Evolutionary conservation across 2,797 vertebrate species (phyloP), one percentile per base, ranked within the genome.

Genomic region (Schizopygopsis pylzovi): DNA sequence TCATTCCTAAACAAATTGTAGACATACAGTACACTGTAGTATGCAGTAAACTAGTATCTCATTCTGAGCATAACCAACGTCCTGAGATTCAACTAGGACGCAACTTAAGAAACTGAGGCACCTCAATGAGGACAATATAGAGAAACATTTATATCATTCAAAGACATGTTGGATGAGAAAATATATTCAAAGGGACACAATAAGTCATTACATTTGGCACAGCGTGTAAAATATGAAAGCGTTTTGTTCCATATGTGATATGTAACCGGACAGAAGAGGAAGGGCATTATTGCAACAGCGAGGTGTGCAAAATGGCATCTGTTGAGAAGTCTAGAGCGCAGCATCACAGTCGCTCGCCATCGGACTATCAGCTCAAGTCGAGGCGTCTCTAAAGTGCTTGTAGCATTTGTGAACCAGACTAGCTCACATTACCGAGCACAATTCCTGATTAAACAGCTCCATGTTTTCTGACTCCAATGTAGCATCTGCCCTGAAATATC

Each of bases 381-480:
- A 71, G 45, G 73, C 76, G 73, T 88, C 49, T 82, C 33, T 90
- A 89, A 90, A 89, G 88, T 88, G 89, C 88, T 89, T 63, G 82
- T 67, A 86, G 56, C 67, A 45, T 83, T 72, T 25, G 88, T 81
- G 87, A 86, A 87, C 56, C 11, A n/a, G 43, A 43, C 9, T 12
- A 82, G 70, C 61, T 86, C 22, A 80, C 39, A 33, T 67, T 83
- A 85, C 81, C 89, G 75, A 63, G 75, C 15, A 84, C 49, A 33
- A 65, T 41, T 63, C 37, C 59, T 75, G 59, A 79, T 63, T 49
- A 52, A 84, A 81, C 45, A 52, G 18, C 54, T 81, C 45, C 33
- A 41, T 59, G 43, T 81, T 71, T 68, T 63, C 33, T 0, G 13
- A 37, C 70, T 75, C 70, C 39, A 63, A 59, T 47, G 81, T 37